Conservation (phyloP, 2,113 vertebrate genomes). For the Hippocampus zosterae region DNA sequence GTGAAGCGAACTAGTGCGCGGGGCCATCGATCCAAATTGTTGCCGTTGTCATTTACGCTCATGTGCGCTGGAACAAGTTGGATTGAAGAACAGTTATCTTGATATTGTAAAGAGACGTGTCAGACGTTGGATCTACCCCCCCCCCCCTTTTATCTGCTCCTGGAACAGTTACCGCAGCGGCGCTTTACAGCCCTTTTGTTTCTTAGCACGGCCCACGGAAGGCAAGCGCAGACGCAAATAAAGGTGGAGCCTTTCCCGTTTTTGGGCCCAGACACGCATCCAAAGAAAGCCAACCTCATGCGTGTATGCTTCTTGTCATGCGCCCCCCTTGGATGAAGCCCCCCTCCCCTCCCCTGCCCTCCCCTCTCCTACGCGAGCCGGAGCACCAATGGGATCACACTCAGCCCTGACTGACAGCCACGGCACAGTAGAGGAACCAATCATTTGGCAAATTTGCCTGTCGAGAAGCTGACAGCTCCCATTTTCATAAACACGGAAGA, state of each 20-base stretch:
- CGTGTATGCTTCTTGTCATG: constrained; percentile 33
- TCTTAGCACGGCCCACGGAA: no score
- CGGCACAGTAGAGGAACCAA: constrained; percentile 55
- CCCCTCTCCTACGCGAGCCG: constrained; percentile 37
- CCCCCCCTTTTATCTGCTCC: no score
- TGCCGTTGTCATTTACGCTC: no score
- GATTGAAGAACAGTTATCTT: no score
- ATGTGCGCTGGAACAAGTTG: no score
- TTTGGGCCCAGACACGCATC: constrained; percentile 20
- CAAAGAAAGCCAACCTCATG: constrained; percentile 6
- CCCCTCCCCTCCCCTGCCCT: not conserved
- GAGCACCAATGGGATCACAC: constrained; percentile 57
- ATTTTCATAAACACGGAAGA: constrained; percentile 67
- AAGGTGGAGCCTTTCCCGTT: constrained; percentile 34
- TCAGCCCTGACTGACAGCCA: constrained; percentile 47
- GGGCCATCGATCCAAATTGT: no score
- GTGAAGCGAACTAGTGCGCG: no score
- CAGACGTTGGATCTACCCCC: no score
- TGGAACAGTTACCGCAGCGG: no score
- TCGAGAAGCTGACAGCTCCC: constrained; percentile 64
- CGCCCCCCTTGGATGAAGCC: constrained; percentile 1
- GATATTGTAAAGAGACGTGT: no score
- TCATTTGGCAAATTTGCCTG: constrained; percentile 51
- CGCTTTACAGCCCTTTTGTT: no score
- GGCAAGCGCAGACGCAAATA: no score